These are phyloP conservation scores for Drosophila longiperda DNA, from an alignment of 2,888 invertebrate genomes.

Conservation along the genomic window DNA sequence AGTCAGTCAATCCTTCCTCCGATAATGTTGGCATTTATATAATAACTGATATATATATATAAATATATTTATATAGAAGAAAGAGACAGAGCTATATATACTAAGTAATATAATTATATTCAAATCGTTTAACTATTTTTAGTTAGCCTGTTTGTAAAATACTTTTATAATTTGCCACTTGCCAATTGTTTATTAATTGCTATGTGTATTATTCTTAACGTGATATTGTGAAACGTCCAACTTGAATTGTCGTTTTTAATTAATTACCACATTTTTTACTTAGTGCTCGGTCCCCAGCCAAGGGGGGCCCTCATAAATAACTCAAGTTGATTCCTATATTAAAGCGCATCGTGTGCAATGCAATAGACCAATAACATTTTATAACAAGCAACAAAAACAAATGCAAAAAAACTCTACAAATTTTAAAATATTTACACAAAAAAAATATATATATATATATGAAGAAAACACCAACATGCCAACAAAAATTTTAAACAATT, in stretches of 20 bases:
- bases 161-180: slow-evolving; percentile 55
- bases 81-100: slow-evolving; percentile 51
- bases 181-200: slow-evolving; percentile 61
- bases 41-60: slow-evolving; percentile 35
- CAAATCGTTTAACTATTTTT: slow-evolving; percentile 69
- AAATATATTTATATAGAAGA: slow-evolving; percentile 25
- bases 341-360: slow-evolving; percentile 50
- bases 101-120: slow-evolving; percentile 49
- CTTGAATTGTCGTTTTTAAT: slow-evolving; percentile 71
- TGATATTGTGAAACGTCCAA: slow-evolving; percentile 81
- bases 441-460: not conserved
- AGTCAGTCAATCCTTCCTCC: slow-evolving; percentile 82
- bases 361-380: slow-evolving; percentile 75
- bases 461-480: slow-evolving; percentile 51
- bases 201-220: slow-evolving; percentile 68
- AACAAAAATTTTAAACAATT: slow-evolving; percentile 43
- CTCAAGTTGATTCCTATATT: slow-evolving; percentile 76
- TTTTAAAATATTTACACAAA: slow-evolving; percentile 51
- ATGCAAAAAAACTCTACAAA: slow-evolving; percentile 6
- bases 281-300: not conserved
- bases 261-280: slow-evolving; percentile 39
- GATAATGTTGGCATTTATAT: slow-evolving; percentile 83
- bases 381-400: slow-evolving; percentile 5
- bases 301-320: slow-evolving; percentile 17
- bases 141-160: slow-evolving; percentile 60